Evolutionary conservation across 2,888 invertebrate species (phyloP), one percentile per base, ranked within the genome.

Genomic region (Subacronicta megacephala): DNA sequence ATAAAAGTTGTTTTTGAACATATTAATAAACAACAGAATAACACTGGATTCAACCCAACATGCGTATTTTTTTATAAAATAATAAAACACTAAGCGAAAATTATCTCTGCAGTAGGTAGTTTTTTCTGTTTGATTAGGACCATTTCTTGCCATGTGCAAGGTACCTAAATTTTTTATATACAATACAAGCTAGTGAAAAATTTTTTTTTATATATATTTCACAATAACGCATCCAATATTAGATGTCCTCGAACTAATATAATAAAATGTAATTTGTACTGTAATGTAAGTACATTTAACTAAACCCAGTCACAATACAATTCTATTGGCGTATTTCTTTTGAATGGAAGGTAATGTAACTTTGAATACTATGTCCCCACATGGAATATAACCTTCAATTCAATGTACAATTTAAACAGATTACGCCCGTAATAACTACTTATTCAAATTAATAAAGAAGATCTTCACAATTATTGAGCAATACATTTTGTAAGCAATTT

Each of bases 1-100:
- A 18, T 49, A 59, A 59, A 63, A 64, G 53, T 65, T 53, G 59
- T 63, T 10, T 26, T 2, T 3, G 3, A 26, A 26, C 9, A 26
- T 26, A 26, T 26, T 26, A 10, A 26, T 26, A 26, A 26, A 26
- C 10, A 26, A 26, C 10, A 9, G 10, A 26, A 26, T 26, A 23
- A 23, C 1, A 9, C 23, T 7, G 23, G 7, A 23, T 7, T 23
- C 23, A 9, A n/a, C n/a, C n/a, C n/a, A n/a, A n/a, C 1, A 23
- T 3, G 26, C 26, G 10, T 10, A 26, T 10, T 26, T 26, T 26
- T 26, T 26, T 3, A 26, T 26, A 1, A 9, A 26, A 10, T 10
- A 3, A 26, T 26, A 26, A 26, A 26, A 10, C 10, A 18, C 2
- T n/a, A n/a, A n/a, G n/a, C n/a, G n/a, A n/a, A n/a, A n/a, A n/a